phyloP scores from a whole-genome alignment of 2,113 vertebrate species.

The Pica pica region DNA sequence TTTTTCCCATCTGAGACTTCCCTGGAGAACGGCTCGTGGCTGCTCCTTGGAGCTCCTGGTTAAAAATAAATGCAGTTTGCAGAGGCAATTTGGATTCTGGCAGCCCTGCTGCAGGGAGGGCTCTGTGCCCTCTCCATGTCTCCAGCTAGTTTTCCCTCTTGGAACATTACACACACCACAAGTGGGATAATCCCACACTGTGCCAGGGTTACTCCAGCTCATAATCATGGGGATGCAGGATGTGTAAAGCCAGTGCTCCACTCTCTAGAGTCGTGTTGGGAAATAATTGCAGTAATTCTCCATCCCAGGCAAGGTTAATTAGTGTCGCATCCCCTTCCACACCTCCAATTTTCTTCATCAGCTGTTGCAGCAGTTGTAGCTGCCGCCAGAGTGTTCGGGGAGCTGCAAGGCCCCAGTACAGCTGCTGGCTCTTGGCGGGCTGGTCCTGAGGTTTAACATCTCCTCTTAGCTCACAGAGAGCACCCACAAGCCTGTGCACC shows the following conservation, averaged over 20 bases:
- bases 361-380: too few species aligned
- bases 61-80: conserved; percentile 12
- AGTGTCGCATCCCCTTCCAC: not conserved
- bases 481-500: too few species aligned
- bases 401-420: too few species aligned
- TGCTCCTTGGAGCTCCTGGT: not conserved
- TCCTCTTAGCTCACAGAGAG: too few species aligned
- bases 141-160: not conserved
- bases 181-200: not conserved
- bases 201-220: not conserved
- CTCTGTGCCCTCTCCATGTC: not conserved
- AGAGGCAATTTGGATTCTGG: not conserved
- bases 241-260: not conserved
- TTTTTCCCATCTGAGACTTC: not conserved
- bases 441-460: too few species aligned
- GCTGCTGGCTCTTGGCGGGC: too few species aligned
- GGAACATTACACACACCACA: not conserved
- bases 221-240: not conserved
- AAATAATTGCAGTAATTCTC: conserved; percentile 27
- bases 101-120: not conserved
- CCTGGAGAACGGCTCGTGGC: not conserved
- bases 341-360: not conserved
- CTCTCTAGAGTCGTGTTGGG: not conserved
- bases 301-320: not conserved
- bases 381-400: too few species aligned